Evolutionary conservation across 2,888 invertebrate genomes (phyloP), one percentile per base, ranked within the genome.

Genomic region (Agrotis ipsilon): DNA sequence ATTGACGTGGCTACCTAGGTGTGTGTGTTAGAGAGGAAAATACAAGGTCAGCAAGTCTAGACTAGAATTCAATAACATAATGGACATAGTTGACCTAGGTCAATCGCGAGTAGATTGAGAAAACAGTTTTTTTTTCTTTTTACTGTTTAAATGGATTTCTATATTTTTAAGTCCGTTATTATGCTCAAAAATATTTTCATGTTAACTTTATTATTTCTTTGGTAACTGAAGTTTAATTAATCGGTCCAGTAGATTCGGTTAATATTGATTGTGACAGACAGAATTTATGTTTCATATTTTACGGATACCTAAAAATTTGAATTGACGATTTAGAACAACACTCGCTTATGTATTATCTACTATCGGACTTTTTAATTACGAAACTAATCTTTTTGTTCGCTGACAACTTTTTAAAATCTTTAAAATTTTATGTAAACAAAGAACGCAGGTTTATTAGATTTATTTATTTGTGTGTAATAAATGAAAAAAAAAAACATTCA

Each of bases 21-120:
- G 14, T 1, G 21, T 21, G 39, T 39, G 5, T 77, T 58, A 21
- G 51, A 52, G 14, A 18, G 11, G 27, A 54, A 13, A 16, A 6
- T 11, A 32, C 59, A 73, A 59, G 78, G 78, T 55, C 45, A 78
- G 39, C 27, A 24, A 48, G 55, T 70, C 21, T 46, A 52, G 21
- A 55, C 55, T 55, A 75, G 24, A 67, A 45, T 58, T 5, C 13
- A 14, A 57, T 51, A 55, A 18, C 9, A n/a, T 9, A 18, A n/a
- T n/a, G 4, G 19, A 65, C 14, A 7, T 32, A 32, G 5, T 32
- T 6, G 7, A 32, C 32, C 32, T 7, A 32, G 32, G 32, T 6
- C 32, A 7, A 32, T 27, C 52, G 11, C 18, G 52, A 16, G 13
- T 5, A n/a, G 27, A 27, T 54, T 54, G 18, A 27, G 18, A 18